phyloP scores from a whole-genome alignment of 2,797 vertebrate genomes.

The Craterocephalus amniculus region DNA sequence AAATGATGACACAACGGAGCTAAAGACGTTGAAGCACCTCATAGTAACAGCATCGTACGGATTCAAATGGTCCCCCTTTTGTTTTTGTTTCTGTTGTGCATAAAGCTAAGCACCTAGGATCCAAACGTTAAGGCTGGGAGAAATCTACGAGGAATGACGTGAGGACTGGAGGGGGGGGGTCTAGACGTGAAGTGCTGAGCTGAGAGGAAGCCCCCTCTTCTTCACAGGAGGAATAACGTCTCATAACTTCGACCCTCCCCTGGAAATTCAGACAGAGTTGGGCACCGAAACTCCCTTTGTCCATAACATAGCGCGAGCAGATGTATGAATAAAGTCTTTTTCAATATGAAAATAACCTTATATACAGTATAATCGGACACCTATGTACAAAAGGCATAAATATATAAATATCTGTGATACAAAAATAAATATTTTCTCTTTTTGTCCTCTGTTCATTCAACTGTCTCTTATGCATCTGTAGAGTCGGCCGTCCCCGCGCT shows the following conservation, averaged over 20 bases:
- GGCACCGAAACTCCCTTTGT: constrained; percentile 51
- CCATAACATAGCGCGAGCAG: constrained; percentile 47
- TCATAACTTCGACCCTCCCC: constrained; percentile 28
- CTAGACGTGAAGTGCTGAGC: constrained; percentile 64
- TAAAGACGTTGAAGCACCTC: constrained; percentile 49
- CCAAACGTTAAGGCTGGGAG: constrained; percentile 37
- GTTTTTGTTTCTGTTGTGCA: constrained; percentile 48
- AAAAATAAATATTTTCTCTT: constrained; percentile 98
- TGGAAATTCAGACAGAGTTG: constrained; percentile 47
- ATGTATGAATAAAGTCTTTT: constrained; percentile 65
- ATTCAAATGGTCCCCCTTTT: constrained; percentile 44
- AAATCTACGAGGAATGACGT: constrained; percentile 44
- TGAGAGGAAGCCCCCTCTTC: constrained; percentile 44
- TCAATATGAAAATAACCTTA: constrained; percentile 84
- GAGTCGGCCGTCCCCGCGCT: constrained; percentile 58
- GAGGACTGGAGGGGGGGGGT: constrained; percentile 33
- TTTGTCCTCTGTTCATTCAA: constrained; percentile 59
- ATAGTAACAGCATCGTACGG: constrained; percentile 50
- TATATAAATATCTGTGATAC: constrained; percentile 99
- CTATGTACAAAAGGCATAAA: constrained; percentile 98
- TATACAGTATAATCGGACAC: constrained; percentile 87
- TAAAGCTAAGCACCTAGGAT: constrained; percentile 61
- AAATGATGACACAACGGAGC: constrained; percentile 37
- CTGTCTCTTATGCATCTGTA: constrained; percentile 76
- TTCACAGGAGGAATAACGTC: constrained; percentile 48